Conservation (phyloP, 2,113 vertebrate species). For the Chamaea fasciata region DNA sequence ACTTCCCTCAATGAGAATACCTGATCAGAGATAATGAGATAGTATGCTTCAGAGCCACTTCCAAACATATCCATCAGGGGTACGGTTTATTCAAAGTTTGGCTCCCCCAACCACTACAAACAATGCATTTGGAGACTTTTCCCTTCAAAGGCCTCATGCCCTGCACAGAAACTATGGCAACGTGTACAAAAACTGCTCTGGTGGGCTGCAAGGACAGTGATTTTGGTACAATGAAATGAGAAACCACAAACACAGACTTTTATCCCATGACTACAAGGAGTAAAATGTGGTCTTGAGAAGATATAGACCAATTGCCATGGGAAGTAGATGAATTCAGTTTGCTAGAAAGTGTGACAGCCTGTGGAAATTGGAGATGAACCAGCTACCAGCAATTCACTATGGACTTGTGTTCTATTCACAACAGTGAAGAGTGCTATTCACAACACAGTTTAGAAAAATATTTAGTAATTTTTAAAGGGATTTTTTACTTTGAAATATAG, state of each 20-base stretch:
- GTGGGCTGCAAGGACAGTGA: not conserved
- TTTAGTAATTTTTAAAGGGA: not conserved
- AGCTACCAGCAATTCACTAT: not conserved
- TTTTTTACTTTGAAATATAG: not conserved
- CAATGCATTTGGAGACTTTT: not conserved
- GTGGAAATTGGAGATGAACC: not conserved
- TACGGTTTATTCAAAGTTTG: not conserved
- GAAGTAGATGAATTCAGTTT: not conserved
- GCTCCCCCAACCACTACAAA: not conserved
- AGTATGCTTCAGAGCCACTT: not conserved
- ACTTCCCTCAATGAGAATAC: not conserved
- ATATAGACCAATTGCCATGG: not conserved
- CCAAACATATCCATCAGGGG: not conserved
- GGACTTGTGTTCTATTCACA: not conserved
- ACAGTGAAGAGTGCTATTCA: not conserved
- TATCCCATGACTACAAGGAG: not conserved
- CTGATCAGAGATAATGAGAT: not conserved
- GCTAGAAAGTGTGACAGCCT: not conserved
- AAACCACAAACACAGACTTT: not conserved
- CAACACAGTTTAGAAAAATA: not conserved
- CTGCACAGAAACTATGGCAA: not conserved
- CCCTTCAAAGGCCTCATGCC: accelerated
- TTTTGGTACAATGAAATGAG: not conserved
- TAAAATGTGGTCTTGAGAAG: not conserved
- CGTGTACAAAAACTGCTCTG: not conserved